Evolutionary conservation across 2,888 invertebrate species (phyloP).

Genomic region (Melinopterus prodromus): DNA sequence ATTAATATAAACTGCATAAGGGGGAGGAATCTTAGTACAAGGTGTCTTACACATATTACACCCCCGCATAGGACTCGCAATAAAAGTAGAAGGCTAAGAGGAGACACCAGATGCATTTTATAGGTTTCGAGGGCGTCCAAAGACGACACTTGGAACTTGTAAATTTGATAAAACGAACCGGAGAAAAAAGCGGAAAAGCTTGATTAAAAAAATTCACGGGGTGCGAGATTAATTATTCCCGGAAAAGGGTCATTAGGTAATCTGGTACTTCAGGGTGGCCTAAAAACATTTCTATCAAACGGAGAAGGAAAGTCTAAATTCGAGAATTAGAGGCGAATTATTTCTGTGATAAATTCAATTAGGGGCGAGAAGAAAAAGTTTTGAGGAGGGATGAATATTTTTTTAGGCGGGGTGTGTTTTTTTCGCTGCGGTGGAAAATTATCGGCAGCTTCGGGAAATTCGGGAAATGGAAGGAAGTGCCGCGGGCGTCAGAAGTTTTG

Average conservation of each 20-base stretch:
- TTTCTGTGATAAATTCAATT: slow-evolving; percentile 24
- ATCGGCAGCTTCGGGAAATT: background rate
- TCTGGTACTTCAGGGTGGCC: background rate
- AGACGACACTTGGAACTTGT: slow-evolving; percentile 27
- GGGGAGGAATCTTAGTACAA: slow-evolving; percentile 41
- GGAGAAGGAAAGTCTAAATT: background rate
- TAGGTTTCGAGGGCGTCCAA: slow-evolving; percentile 31
- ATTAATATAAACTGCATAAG: slow-evolving; percentile 46
- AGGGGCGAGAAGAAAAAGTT: slow-evolving; percentile 6
- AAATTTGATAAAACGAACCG: slow-evolving; percentile 26
- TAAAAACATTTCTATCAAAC: background rate
- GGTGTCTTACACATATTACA: slow-evolving; percentile 48
- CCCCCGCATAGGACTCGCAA: slow-evolving; percentile 40
- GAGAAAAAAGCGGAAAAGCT: background rate
- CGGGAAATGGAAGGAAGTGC: background rate
- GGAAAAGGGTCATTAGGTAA: background rate
- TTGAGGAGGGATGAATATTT: background rate
- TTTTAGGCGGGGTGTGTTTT: background rate
- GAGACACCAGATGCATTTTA: slow-evolving; percentile 46
- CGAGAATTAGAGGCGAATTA: slow-evolving; percentile 21
- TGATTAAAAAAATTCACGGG: slow-evolving; percentile 22
- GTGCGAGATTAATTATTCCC: slow-evolving; percentile 15
- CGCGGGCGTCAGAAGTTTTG: background rate
- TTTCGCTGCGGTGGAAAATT: background rate
- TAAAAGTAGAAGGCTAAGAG: slow-evolving; percentile 43